Percentiles rank a stretch among this genome's conserved stretches.
Evolutionary conservation across 2,113 vertebrate genomes (phyloP).

Genomic region (Rissa tridactyla): DNA sequence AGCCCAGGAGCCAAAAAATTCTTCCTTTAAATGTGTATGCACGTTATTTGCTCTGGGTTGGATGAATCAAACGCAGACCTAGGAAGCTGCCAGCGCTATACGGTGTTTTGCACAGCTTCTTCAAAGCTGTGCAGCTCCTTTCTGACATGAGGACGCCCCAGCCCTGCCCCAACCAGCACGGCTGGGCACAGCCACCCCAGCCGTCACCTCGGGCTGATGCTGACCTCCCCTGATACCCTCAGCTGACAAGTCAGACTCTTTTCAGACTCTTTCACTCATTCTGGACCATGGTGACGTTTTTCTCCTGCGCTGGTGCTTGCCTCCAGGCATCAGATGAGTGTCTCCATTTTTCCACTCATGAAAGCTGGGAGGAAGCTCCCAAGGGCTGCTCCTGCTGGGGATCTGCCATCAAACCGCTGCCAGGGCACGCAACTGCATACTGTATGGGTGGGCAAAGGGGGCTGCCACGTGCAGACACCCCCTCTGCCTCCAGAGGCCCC

Average conservation of each 20-base stretch:
- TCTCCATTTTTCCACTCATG: not conserved
- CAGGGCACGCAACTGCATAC: rapidly evolving
- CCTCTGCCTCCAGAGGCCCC: not conserved
- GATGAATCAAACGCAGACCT: not conserved
- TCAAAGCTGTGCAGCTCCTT: not conserved
- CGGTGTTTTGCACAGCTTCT: not conserved
- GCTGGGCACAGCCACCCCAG: not conserved
- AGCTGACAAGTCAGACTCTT: not conserved
- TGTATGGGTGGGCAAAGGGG: not conserved
- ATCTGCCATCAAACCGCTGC: not conserved
- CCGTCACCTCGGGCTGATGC: not conserved
- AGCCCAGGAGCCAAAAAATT: not conserved
- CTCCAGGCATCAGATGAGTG: not conserved
- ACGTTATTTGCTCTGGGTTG: not conserved
- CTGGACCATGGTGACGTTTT: not conserved
- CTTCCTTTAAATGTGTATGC: not conserved
- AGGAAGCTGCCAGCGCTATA: not conserved
- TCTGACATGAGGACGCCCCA: not conserved
- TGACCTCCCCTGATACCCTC: not conserved
- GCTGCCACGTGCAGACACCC: not conserved
- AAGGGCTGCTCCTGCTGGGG: not conserved
- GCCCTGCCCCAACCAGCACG: not conserved
- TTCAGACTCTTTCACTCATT: not conserved
- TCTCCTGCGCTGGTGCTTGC: not conserved
- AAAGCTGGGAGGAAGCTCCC: not conserved